Evolutionary conservation across 1,140 invertebrate genomes (phyloP).

Genomic region (Drosophila mayri): DNA sequence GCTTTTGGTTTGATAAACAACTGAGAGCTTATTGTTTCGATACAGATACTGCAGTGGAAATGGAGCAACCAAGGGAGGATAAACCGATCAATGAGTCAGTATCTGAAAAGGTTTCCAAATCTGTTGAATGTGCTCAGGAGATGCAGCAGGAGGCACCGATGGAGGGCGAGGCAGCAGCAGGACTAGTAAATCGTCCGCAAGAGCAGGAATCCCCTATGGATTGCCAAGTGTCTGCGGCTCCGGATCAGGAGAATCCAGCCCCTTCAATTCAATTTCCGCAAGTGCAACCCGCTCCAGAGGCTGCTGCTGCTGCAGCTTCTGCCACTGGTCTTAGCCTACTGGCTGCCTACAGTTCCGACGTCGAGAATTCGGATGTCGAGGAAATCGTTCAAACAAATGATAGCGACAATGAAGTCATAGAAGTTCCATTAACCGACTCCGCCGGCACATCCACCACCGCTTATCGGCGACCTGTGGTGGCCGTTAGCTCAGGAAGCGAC

Average conservation of each 20-base stretch:
- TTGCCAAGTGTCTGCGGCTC: background rate
- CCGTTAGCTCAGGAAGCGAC: conserved; percentile 58
- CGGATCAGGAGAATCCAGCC: background rate
- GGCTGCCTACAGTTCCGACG: conserved; percentile 68
- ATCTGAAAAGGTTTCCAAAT: background rate
- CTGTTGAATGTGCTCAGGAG: background rate
- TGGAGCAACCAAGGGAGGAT: background rate
- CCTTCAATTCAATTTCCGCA: background rate
- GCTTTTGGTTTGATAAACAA: conserved; percentile 3
- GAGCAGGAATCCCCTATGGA: conserved; percentile 18
- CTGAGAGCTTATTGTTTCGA: background rate
- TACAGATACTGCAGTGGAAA: conserved; percentile 14
- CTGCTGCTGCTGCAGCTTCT: background rate
- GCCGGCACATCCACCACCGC: conserved; percentile 1
- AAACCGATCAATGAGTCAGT: conserved; percentile 1
- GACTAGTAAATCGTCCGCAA: too few species aligned
- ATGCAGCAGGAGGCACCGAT: background rate
- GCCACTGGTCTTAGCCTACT: conserved; percentile 59
- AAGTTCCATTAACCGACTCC: conserved; percentile 54
- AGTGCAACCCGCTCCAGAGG: conserved; percentile 23
- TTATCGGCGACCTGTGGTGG: conserved; percentile 51
- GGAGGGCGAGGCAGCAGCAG: conserved; percentile 16
- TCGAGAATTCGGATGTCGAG: conserved; percentile 55
- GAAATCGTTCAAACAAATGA: conserved; percentile 21
- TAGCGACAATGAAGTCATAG: conserved; percentile 65